These are phyloP conservation scores for Pseudochirops corinnae DNA, from an alignment of 2,797 vertebrate species.

Conservation along the genomic window DNA sequence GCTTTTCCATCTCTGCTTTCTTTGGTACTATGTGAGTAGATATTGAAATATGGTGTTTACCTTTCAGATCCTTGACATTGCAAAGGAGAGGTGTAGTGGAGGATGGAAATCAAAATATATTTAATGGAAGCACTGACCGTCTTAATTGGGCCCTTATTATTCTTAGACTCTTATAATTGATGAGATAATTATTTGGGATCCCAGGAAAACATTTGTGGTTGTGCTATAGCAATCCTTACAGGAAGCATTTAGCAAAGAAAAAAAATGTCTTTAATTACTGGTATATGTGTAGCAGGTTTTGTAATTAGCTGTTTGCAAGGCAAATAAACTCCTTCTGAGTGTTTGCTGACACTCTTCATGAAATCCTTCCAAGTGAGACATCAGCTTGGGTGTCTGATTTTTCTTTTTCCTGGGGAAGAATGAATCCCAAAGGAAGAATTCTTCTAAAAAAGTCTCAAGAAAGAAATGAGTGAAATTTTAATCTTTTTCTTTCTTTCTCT, in stretches of 20 bases:
- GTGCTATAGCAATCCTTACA: background rate
- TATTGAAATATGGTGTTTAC: constrained; percentile 23
- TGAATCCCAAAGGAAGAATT: background rate
- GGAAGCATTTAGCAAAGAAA: constrained; percentile 17
- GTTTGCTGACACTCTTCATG: background rate
- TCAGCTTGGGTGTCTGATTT: background rate
- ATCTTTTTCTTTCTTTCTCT: background rate
- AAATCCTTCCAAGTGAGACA: background rate
- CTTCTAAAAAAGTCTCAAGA: background rate
- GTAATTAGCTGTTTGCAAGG: constrained; percentile 13
- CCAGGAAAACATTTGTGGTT: constrained; percentile 4
- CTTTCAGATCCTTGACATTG: constrained; percentile 29
- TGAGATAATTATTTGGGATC: background rate
- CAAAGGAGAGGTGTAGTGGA: constrained; percentile 6
- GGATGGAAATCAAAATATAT: constrained; percentile 15
- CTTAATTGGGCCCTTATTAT: constrained; percentile 42
- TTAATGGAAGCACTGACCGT: background rate
- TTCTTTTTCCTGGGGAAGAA: constrained; percentile 23
- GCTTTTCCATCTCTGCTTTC: constrained; percentile 22
- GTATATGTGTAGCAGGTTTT: background rate
- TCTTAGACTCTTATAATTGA: constrained; percentile 32
- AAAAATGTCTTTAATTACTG: constrained; percentile 34
- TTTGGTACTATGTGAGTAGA: background rate
- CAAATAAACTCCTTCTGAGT: background rate
- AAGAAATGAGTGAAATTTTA: background rate